A percentile compares a stretch with the other conserved stretches of the same genome.
These are phyloP conservation scores for Melanaphis sacchari DNA, from an alignment of 1,140 invertebrate genomes.

Conservation along the genomic window DNA sequence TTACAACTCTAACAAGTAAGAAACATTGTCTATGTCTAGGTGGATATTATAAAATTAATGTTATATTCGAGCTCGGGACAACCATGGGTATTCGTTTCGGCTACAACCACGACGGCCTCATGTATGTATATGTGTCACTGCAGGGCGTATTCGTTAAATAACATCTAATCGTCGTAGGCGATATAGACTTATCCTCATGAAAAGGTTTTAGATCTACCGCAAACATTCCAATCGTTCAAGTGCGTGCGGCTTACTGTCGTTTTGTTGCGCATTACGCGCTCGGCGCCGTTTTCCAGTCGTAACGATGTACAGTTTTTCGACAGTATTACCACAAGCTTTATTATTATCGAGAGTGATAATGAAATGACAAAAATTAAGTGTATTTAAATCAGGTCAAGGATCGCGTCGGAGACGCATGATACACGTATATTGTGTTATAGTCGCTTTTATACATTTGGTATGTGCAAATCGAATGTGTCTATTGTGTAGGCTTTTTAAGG, in stretches of 20 bases:
- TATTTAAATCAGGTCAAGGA: conserved; percentile 32
- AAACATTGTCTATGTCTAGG: background rate
- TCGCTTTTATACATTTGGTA: background rate
- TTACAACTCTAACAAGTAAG: background rate
- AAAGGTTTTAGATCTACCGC: background rate
- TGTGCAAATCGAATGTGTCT: background rate
- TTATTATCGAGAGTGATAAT: background rate
- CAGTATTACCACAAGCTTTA: background rate
- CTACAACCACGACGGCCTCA: background rate
- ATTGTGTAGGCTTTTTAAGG: background rate
- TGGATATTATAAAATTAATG: background rate
- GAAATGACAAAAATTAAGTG: conserved; percentile 15
- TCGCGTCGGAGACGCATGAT: background rate
- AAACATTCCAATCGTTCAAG: background rate
- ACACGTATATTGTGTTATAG: background rate
- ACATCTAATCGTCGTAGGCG: background rate
- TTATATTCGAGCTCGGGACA: background rate
- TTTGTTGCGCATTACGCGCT: background rate
- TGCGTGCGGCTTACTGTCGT: background rate
- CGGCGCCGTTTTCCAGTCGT: background rate
- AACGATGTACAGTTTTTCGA: background rate
- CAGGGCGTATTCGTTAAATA: background rate
- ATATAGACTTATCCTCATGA: background rate
- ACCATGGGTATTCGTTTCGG: background rate
- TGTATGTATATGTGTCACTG: background rate